phyloP scores from a whole-genome alignment of 2,113 vertebrate genomes.

The Gnathonemus echidnorhynchus region DNA sequence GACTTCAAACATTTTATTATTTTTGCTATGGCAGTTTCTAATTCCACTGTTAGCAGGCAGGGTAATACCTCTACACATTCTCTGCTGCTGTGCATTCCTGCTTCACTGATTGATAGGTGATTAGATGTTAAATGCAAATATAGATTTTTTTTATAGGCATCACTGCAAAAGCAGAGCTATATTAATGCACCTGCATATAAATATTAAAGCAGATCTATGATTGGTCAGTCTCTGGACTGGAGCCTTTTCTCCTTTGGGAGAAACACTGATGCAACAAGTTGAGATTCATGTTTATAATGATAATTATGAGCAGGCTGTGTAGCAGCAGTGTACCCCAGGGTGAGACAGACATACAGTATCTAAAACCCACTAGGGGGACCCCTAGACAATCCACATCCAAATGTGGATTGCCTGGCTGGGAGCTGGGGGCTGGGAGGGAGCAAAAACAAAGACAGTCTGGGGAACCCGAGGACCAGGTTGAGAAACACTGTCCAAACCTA shows the following conservation, averaged over 20 bases:
- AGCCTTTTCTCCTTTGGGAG: not conserved
- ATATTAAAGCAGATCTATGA: not conserved
- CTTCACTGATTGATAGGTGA: not conserved
- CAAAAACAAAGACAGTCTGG: not conserved
- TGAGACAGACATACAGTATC: not conserved
- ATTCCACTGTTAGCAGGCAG: not conserved
- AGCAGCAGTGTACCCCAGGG: not conserved
- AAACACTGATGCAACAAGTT: not conserved
- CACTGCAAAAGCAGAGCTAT: not conserved
- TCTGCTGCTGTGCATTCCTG: not conserved
- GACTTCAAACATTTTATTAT: constrained; percentile 1
- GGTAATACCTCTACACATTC: not conserved
- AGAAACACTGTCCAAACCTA: not conserved
- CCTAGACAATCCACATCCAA: not conserved
- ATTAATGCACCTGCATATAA: not conserved
- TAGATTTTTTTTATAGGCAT: not conserved
- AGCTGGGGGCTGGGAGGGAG: not conserved
- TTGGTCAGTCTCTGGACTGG: not conserved
- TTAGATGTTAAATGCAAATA: not conserved
- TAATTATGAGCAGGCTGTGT: not conserved
- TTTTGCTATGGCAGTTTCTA: not conserved
- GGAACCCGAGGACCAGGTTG: not conserved
- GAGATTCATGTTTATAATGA: not conserved
- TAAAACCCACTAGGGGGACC: not conserved
- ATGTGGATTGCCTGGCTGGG: too few relatives aligned